A percentile compares a stretch with the other conserved stretches of the same genome.
Conservation (phyloP, 2,888 invertebrate genomes). For the Drosophila subquinaria region DNA sequence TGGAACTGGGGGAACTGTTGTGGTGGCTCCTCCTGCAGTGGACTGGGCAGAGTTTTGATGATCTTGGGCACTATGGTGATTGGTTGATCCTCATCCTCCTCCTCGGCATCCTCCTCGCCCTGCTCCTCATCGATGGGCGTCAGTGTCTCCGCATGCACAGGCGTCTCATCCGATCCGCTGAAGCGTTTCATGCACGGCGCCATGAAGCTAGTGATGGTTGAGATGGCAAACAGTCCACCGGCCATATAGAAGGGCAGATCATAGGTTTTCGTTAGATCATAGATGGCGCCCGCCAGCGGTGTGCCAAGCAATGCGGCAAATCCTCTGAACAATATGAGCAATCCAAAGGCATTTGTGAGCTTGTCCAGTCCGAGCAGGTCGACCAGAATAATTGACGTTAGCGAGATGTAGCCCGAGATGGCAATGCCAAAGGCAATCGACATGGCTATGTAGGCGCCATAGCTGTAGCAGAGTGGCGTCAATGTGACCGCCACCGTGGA, state of each 20-base stretch:
- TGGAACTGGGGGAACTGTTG: constrained; percentile 61
- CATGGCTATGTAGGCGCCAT: constrained; percentile 91
- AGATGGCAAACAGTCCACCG: constrained; percentile 93
- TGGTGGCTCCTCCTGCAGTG: constrained; percentile 82
- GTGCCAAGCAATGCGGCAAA: constrained; percentile 96
- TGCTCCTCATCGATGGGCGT: constrained; percentile 95
- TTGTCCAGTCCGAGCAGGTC: constrained; percentile 98
- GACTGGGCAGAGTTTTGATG: constrained; percentile 91
- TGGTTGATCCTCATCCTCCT: constrained; percentile 91
- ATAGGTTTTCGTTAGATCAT: constrained; percentile 94
- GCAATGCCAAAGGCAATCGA: constrained; percentile 96
- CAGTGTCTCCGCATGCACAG: constrained; percentile 89
- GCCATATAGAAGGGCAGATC: constrained; percentile 97
- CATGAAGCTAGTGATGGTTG: constrained; percentile 93
- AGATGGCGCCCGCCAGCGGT: constrained; percentile 94
- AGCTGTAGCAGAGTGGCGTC: constrained; percentile 93
- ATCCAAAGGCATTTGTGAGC: constrained; percentile 98
- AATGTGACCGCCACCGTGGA: constrained; percentile 94
- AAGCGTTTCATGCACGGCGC: constrained; percentile 90
- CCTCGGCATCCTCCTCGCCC: constrained; percentile 91
- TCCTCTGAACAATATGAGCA: constrained; percentile 97
- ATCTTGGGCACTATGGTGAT: constrained; percentile 92
- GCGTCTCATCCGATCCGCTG: constrained; percentile 87
- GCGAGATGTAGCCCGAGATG: constrained; percentile 97
- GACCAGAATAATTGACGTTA: constrained; percentile 98